A percentile compares a stretch with the other conserved stretches of the same genome.
These are phyloP conservation scores for Diachasma alloeum DNA, from an alignment of 1,140 invertebrate genomes.

Conservation along the genomic window DNA sequence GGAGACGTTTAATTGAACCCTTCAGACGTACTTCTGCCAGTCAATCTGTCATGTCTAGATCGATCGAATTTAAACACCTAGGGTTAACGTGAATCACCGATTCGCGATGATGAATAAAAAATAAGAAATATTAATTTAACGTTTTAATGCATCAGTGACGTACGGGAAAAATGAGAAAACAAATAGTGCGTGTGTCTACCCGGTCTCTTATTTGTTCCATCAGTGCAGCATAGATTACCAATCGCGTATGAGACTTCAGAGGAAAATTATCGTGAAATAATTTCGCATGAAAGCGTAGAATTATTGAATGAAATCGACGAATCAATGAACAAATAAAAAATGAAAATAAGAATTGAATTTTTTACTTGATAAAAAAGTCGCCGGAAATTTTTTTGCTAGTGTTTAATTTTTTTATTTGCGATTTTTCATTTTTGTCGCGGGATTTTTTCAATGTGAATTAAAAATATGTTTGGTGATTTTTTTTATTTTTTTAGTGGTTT, in stretches of 20 bases:
- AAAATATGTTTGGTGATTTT: too few relatives aligned
- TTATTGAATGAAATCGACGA: too few relatives aligned
- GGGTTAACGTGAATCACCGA: not conserved
- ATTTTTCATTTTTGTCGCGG: too few relatives aligned
- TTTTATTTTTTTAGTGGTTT: too few relatives aligned
- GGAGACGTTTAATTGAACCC: slow-evolving; percentile 45
- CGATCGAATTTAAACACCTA: not conserved
- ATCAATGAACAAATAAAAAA: too few relatives aligned
- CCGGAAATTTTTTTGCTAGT: too few relatives aligned
- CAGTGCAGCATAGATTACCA: not conserved
- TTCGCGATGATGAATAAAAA: not conserved
- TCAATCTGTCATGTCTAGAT: not conserved
- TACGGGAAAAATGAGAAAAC: not conserved
- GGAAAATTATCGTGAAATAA: too few relatives aligned
- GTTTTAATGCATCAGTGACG: not conserved
- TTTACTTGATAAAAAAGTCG: too few relatives aligned
- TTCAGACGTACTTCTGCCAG: not conserved
- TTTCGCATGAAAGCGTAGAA: too few relatives aligned
- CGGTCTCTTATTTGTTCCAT: not conserved
- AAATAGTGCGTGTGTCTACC: not conserved
- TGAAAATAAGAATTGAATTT: too few relatives aligned
- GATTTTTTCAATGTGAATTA: too few relatives aligned
- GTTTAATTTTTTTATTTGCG: too few relatives aligned
- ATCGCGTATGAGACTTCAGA: not conserved
- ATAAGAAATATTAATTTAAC: not conserved